phyloP scores from a whole-genome alignment of 2,113 vertebrate genomes.

The Peromyscus leucopus region DNA sequence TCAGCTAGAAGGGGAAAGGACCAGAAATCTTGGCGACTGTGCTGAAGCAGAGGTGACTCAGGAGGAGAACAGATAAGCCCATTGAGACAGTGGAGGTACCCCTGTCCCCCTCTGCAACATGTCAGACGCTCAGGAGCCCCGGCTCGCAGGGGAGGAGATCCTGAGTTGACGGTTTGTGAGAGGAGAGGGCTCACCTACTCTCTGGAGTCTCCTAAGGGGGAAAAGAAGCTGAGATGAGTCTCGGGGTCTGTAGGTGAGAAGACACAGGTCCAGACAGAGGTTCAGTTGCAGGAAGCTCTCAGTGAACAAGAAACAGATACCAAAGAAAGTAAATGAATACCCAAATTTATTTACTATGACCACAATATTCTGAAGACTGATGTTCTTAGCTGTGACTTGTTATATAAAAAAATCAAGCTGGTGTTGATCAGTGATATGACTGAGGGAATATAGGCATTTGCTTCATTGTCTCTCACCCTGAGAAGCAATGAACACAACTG shows the following conservation, averaged over 20 bases:
- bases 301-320: background rate
- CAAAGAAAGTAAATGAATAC: no score
- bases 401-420: background rate
- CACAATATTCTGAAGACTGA: background rate
- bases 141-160: background rate
- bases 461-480: no score
- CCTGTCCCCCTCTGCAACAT: background rate
- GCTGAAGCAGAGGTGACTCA: background rate
- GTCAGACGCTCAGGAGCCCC: background rate
- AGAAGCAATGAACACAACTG: no score
- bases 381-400: background rate
- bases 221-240: background rate
- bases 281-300: background rate
- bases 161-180: background rate
- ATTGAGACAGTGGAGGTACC: background rate
- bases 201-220: background rate
- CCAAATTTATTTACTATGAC: background rate
- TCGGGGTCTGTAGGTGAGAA: background rate
- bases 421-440: background rate
- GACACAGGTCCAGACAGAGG: background rate
- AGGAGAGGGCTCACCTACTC: background rate
- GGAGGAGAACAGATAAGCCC: background rate
- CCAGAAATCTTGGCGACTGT: background rate
- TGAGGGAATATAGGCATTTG: background rate
- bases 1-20: background rate